Conservation (phyloP, 2,888 invertebrate genomes). For the Leptinotarsa juncta region DNA sequence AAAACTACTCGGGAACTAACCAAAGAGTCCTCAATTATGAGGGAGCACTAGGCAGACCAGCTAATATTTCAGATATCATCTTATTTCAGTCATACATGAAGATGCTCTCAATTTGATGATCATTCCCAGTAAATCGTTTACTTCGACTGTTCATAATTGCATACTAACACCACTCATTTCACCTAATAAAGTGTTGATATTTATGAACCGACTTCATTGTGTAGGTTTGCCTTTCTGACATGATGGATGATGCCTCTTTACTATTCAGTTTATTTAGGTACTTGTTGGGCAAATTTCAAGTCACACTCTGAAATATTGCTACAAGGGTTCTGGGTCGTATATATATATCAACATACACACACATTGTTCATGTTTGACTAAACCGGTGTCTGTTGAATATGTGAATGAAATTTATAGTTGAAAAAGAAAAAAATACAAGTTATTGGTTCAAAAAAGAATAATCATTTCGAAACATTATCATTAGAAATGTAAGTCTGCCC, state of each 20-base stretch:
- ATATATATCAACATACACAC: neutral
- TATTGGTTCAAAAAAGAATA: neutral
- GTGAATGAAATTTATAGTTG: neutral
- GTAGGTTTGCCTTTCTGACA: constrained; percentile 29
- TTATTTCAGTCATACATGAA: too few species aligned
- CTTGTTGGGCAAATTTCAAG: constrained; percentile 10
- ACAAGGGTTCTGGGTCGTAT: neutral
- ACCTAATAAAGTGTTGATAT: constrained; percentile 39
- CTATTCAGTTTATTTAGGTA: constrained; percentile 12
- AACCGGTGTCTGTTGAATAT: neutral
- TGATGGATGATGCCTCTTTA: constrained; percentile 34
- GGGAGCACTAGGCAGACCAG: too few species aligned
- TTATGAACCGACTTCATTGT: constrained; percentile 34
- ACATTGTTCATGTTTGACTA: neutral
- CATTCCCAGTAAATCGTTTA: neutral
- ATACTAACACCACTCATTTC: constrained; percentile 28
- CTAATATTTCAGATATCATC: too few species aligned
- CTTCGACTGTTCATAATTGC: constrained; percentile 28
- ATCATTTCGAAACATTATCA: too few species aligned
- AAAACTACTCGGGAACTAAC: too few species aligned
- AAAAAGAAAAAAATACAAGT: neutral
- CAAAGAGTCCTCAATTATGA: too few species aligned
- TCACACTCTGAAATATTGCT: constrained; percentile 12
- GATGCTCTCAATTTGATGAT: neutral
- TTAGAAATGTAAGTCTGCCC: too few species aligned